Percentiles rank a stretch among this genome's conserved stretches.
phyloP scores from a whole-genome alignment of 1,140 invertebrate genomes.

The Bilobella aurantiaca region DNA sequence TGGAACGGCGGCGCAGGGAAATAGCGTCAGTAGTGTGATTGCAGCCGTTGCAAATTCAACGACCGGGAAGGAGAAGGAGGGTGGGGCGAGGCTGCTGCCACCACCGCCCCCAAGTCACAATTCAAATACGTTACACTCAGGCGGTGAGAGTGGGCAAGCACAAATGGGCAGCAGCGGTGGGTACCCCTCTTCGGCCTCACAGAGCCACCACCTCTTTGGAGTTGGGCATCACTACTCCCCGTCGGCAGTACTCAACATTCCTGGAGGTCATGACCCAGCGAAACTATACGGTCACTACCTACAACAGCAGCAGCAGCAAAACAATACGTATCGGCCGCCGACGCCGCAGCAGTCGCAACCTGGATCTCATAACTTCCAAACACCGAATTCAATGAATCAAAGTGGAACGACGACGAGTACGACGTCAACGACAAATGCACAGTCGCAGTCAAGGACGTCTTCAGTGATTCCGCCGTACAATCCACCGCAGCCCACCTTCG shows the following conservation, averaged over 20 bases:
- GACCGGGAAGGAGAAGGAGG: slow-evolving; percentile 10
- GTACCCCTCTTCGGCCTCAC: background rate
- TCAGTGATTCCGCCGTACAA: slow-evolving; percentile 32
- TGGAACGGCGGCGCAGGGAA: background rate
- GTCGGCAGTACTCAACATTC: background rate
- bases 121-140: too few relatives aligned
- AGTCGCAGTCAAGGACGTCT: slow-evolving; percentile 14
- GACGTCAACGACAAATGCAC: background rate
- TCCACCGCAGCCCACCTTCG: slow-evolving; percentile 15
- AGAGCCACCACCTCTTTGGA: slow-evolving; percentile 16
- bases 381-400: background rate
- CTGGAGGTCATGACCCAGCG: background rate
- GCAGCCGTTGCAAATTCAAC: slow-evolving; percentile 31
- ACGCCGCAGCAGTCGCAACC: background rate
- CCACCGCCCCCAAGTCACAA: background rate
- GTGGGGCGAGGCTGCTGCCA: background rate
- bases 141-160: too few relatives aligned
- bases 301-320: background rate
- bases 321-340: background rate
- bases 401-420: slow-evolving; percentile 2
- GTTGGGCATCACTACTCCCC: background rate
- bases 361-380: slow-evolving; percentile 11
- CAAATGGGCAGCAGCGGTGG: too few relatives aligned
- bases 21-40: slow-evolving; percentile 24
- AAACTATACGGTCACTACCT: slow-evolving; percentile 3